phyloP scores from a whole-genome alignment of 2,113 vertebrate genomes.

The Cromileptes altivelis region DNA sequence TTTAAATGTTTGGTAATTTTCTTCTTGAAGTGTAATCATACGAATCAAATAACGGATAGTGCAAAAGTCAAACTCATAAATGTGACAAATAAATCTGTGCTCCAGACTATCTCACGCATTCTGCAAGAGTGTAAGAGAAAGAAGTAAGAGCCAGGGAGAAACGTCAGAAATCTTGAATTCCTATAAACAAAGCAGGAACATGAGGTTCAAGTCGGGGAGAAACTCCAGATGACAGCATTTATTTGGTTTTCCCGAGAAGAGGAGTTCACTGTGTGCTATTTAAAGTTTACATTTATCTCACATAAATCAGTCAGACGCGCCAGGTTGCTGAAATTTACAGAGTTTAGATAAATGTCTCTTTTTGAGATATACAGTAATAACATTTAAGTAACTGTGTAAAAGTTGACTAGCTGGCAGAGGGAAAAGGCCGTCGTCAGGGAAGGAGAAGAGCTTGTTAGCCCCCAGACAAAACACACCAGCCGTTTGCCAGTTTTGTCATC shows the following conservation, averaged over 20 bases:
- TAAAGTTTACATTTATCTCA: conserved; percentile 34
- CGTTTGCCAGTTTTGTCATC: conserved; percentile 44
- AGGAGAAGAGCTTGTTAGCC: conserved; percentile 18
- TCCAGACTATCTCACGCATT: not conserved
- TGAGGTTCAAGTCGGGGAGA: not conserved
- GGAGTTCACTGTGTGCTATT: conserved; percentile 16
- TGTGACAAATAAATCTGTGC: not conserved
- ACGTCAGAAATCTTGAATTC: conserved; percentile 16
- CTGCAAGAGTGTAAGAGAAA: not conserved
- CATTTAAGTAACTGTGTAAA: conserved; percentile 54
- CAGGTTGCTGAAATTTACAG: conserved; percentile 28
- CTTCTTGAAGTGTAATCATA: not conserved
- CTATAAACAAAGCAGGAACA: conserved; percentile 23
- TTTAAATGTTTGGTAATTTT: too few species aligned
- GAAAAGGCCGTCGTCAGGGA: conserved; percentile 13
- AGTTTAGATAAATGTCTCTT: conserved; percentile 29
- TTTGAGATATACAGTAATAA: conserved; percentile 25
- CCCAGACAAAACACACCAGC: conserved; percentile 1
- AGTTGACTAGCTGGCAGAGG: conserved; percentile 31
- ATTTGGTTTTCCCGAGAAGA: conserved; percentile 30
- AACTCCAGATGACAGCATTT: conserved; percentile 26
- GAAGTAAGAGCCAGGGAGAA: not conserved
- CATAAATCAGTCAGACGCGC: conserved; percentile 19
- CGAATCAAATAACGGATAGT: not conserved
- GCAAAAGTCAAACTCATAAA: not conserved